A percentile compares a stretch with the other conserved stretches of the same genome.
phyloP scores from a whole-genome alignment of 1,140 invertebrate genomes.

The Bombus fervidus region DNA sequence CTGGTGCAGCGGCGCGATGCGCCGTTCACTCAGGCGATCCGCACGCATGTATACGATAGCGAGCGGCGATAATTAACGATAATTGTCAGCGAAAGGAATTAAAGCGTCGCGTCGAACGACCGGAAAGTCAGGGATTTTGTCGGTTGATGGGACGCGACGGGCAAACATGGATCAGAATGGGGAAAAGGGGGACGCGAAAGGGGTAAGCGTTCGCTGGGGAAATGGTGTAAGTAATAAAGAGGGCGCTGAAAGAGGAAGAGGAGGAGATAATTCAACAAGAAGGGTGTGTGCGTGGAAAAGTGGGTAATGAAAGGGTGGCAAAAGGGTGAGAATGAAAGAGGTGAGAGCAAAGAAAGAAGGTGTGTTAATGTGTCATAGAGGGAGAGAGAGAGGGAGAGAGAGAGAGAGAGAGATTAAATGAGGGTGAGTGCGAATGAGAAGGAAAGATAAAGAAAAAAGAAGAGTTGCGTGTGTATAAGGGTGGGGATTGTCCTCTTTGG shows the following conservation, averaged over 20 bases:
- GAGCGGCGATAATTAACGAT: constrained; percentile 57
- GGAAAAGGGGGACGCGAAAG: not conserved
- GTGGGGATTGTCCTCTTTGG: not conserved
- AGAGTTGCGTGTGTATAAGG: not conserved
- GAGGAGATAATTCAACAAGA: not conserved
- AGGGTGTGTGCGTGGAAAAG: not conserved
- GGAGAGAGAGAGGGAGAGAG: not conserved
- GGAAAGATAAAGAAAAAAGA: not conserved
- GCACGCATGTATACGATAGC: not conserved
- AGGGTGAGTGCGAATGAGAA: not conserved
- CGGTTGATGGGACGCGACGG: not conserved
- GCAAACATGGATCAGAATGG: not conserved
- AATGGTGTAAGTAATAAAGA: not conserved
- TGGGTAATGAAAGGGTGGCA: not conserved
- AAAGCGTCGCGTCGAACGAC: constrained; percentile 27
- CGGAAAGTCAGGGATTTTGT: constrained; percentile 18
- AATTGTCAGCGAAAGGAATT: constrained; percentile 42
- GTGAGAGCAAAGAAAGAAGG: not conserved
- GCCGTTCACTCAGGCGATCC: constrained; percentile 23
- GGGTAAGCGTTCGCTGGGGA: not conserved
- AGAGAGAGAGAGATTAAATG: not conserved
- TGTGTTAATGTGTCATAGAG: constrained; percentile 12
- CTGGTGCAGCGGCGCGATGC: constrained; percentile 50
- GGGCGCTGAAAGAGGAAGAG: not conserved
- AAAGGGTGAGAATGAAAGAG: not conserved